Base-by-base conservation (phyloP, 2,888 invertebrate genomes). In the Galerucella calmariensis region DNA sequence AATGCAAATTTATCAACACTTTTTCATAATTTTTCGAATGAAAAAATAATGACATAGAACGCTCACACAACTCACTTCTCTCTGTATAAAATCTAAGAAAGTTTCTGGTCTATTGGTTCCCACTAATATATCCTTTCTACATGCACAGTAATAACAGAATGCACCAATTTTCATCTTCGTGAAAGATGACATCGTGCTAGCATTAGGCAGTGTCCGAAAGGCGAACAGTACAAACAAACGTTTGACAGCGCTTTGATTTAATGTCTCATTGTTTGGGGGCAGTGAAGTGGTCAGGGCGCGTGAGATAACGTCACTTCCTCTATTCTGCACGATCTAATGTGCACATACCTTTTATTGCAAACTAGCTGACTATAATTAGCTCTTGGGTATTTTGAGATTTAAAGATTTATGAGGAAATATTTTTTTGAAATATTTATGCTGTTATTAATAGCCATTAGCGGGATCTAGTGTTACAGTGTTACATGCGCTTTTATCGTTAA, bases 231-330 rank as follows among this genome's bases (percentile, higher is more conserved):
- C 48, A 46, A 79, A 81, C 68, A 53, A 75, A 70, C 70, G 70
- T 84, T 84, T 84, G 85, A 84, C 84, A 83, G 79, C 80, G 78
- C 81, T 79, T 82, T 86, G 86, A 86, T 86, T 86, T 86, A 86
- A 84, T 85, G 81, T 81, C 81, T 80, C 79, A 87, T 87, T 87
- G 86, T 87, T 86, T 84, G 81, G 82, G 82, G 77, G 83, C 86
- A 87, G 77, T 84, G 83, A 83, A 85, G 85, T 86, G 86, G 82
- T 82, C 81, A 85, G 85, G 86, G 86, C 85, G 86, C 85, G 86
- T 83, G 85, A 82, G 83, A 84, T 83, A 80, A 82, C 85, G 85
- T 85, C 85, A 85, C 84, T 85, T 86, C 86, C 86, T 84, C 75
- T 79, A 81, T 83, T 83, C 81, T 83, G 83, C 83, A 83, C 81